Conservation (phyloP, 1,140 invertebrate genomes). For the Anastatus disparis region DNA sequence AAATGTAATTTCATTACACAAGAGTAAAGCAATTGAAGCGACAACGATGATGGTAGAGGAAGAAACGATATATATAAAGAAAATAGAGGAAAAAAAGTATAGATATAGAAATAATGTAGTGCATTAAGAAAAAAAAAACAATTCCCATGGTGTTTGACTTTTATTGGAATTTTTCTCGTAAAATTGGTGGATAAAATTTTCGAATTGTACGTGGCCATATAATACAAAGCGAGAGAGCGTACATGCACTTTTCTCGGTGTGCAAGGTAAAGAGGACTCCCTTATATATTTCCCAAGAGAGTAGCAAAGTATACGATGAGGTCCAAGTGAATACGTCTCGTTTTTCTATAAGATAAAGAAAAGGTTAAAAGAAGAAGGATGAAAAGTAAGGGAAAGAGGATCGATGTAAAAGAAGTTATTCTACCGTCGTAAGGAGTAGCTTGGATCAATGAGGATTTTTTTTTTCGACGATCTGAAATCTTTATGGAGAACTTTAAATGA, state of each 20-base stretch:
- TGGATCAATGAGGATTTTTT: too few relatives aligned
- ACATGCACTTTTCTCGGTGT: too few relatives aligned
- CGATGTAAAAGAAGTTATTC: too few relatives aligned
- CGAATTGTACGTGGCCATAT: constrained; percentile 45
- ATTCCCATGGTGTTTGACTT: constrained; percentile 60
- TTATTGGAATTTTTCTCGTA: constrained; percentile 55
- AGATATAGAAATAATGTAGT: neutral
- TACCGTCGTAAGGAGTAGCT: too few relatives aligned
- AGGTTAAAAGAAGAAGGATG: too few relatives aligned
- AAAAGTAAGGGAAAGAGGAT: too few relatives aligned
- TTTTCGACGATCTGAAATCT: too few relatives aligned
- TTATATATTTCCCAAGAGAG: constrained; percentile 63
- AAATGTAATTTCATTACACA: constrained; percentile 10
- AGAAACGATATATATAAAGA: neutral
- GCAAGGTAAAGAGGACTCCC: constrained; percentile 42
- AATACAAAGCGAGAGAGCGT: constrained; percentile 35
- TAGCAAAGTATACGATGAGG: constrained; percentile 41
- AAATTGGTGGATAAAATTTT: constrained; percentile 60
- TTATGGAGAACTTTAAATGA: too few relatives aligned
- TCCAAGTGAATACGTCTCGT: too few relatives aligned
- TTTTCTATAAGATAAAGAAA: too few relatives aligned
- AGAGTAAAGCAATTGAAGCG: neutral
- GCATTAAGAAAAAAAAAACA: constrained; percentile 47
- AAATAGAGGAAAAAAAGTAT: neutral
- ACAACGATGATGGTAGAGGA: neutral